These are phyloP conservation scores for Cerastis rubricosa DNA, from an alignment of 2,888 invertebrate genomes.

Conservation along the genomic window DNA sequence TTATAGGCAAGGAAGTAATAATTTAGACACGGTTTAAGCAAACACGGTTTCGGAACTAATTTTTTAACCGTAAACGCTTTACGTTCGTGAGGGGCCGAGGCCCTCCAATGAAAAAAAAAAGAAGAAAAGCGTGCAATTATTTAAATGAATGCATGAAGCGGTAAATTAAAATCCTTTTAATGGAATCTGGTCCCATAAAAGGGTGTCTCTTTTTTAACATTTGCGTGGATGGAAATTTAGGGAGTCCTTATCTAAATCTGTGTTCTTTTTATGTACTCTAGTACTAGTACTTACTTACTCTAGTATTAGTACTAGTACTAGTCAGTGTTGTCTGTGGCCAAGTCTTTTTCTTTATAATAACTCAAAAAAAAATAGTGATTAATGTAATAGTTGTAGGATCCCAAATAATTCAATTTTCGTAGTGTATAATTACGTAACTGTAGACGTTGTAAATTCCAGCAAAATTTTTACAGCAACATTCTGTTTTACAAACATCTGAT, in stretches of 20 bases:
- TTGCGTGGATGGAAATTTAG: conserved; percentile 30
- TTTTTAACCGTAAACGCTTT: conserved; percentile 62
- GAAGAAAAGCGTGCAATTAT: conserved; percentile 63
- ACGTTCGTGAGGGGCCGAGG: conserved; percentile 40
- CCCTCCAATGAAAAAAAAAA: conserved; percentile 31
- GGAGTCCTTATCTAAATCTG: conserved; percentile 36
- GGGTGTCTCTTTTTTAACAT: conserved; percentile 45
- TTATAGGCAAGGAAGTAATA: conserved; percentile 55
- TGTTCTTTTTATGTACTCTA: conserved; percentile 15
- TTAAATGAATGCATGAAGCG: conserved; percentile 64
- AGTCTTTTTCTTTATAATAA: neutral
- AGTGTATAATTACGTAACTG: neutral
- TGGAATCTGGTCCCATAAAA: conserved; percentile 58
- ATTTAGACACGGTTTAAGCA: conserved; percentile 58
- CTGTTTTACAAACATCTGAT: neutral
- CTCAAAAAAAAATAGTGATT: neutral
- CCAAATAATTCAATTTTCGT: neutral
- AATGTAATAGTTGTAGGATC: neutral
- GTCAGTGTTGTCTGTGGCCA: neutral
- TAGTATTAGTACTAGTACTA: too few relatives aligned
- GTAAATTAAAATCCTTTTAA: conserved; percentile 67
- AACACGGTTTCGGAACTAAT: conserved; percentile 56
- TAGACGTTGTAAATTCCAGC: neutral
- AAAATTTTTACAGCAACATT: neutral
- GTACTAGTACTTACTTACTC: too few relatives aligned